phyloP scores from a whole-genome alignment of 35 echinoderm and acorn worm genomes.

The Antedon bifida region DNA sequence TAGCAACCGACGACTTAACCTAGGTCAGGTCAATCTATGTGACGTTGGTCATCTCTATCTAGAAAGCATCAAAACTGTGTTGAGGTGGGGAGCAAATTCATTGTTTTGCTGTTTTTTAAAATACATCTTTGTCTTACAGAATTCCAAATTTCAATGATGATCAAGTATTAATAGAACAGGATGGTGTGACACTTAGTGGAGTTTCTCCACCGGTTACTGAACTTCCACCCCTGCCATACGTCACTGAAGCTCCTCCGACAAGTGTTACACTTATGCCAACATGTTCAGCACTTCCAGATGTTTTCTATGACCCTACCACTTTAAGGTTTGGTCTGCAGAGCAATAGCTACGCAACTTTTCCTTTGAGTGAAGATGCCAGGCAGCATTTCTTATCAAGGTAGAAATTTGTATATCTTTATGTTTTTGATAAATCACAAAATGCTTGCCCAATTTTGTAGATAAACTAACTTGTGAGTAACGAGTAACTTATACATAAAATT shows the following conservation, averaged over 20 bases:
- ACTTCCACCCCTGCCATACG: constrained; percentile 70
- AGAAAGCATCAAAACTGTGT: too few relatives aligned
- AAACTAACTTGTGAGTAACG: too few relatives aligned
- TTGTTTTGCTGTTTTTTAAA: too few relatives aligned
- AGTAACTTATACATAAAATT: too few relatives aligned
- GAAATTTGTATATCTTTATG: too few relatives aligned
- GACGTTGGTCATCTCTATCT: too few relatives aligned
- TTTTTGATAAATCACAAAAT: too few relatives aligned
- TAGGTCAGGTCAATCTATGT: too few relatives aligned
- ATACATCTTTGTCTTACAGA: constrained; percentile 10
- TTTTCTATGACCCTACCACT: constrained; percentile 24
- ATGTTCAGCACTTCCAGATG: constrained; percentile 32
- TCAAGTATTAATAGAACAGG: constrained; percentile 12
- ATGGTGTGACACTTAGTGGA: constrained; percentile 49
- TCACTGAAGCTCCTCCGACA: constrained; percentile 22
- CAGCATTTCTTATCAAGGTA: constrained; percentile 44
- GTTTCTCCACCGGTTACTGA: constrained; percentile 27
- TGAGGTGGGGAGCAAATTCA: too few relatives aligned
- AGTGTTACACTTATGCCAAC: constrained; percentile 16
- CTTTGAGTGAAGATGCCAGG: neutral
- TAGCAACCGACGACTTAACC: too few relatives aligned
- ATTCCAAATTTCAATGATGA: constrained; percentile 65
- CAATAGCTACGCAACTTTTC: constrained; percentile 36
- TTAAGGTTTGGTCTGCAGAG: constrained; percentile 46
- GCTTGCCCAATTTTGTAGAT: too few relatives aligned